Evolutionary conservation across 2,797 vertebrate genomes (phyloP), one percentile per base, ranked within the genome.

Genomic region (Darevskia mixta): DNA sequence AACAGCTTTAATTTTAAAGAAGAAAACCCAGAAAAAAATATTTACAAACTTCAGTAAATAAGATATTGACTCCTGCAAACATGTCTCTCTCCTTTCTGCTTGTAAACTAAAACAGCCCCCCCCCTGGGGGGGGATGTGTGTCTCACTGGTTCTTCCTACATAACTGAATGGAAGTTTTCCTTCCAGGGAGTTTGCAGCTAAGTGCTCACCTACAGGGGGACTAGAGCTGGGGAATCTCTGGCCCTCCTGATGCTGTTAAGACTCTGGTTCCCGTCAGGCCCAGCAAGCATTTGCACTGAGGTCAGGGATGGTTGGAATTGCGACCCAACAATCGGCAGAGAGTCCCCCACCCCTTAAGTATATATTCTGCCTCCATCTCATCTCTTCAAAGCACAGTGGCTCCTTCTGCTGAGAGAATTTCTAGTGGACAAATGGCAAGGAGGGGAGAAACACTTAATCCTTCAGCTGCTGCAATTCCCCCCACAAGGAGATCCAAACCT

Each of bases 1-100:
- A 71, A 29, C 58, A 49, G 13, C 64, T 35, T 3, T 87, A 90
- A 87, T 87, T 83, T 35, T 18, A 41, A 45, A 86, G 41, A 83
- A 80, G 25, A 41, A 76, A 79, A 38, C 9, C 66, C 35, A 18
- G 72, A 17, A 13, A 73, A 82, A 64, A 38, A 23, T 88, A 78
- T 72, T 18, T 0, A 75, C 90, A 93, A 84, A 92, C 87, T 66
- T 45, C 79, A 87, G 80, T 13, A 55, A 95, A 91, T 83, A 75
- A 78, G 78, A 4, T 38, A 49, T 45, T 1, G 20, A 85, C 71
- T 85, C 86, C 88, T 78, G 76, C 87, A 90, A 86, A 20, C 45
- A 5, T 58, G 18, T 55, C 6, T 23, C 85, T 90, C 49, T 82
- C 71, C 38, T 73, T 69, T 83, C 5, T 49, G 11, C 76, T 89